Conservation (phyloP, 1,140 invertebrate genomes). For the Harpegnathos saltator region DNA sequence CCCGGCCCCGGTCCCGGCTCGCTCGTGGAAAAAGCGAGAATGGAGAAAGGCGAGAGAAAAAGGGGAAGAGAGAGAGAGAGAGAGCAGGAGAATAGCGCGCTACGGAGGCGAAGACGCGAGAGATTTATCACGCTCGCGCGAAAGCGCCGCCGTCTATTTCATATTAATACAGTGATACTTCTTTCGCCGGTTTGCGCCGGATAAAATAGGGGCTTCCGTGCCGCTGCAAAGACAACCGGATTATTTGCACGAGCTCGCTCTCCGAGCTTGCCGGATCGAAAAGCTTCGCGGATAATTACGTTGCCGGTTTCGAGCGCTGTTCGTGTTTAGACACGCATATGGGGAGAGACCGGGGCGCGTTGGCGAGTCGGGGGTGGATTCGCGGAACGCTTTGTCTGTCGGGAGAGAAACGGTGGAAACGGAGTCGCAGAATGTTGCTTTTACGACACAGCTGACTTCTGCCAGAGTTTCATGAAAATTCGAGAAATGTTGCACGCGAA, state of each 20-base stretch:
- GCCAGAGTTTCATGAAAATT: no score
- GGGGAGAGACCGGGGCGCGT: no score
- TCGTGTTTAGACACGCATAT: no score
- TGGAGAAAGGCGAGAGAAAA: conserved; percentile 48
- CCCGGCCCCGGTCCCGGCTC: conserved; percentile 22
- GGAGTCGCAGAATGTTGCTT: no score
- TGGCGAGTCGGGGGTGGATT: no score
- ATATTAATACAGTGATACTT: conserved; percentile 55
- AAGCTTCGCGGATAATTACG: not conserved
- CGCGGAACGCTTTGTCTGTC: no score
- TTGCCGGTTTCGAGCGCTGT: not conserved
- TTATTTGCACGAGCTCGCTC: conserved; percentile 3
- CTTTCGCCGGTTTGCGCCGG: conserved; percentile 7
- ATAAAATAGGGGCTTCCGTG: conserved; percentile 14
- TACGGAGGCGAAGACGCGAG: conserved; percentile 49
- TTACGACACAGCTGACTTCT: no score
- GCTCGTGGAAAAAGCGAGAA: conserved; percentile 51
- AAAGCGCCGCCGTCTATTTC: conserved; percentile 44
- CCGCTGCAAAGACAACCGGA: not conserved
- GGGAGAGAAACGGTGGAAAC: no score
- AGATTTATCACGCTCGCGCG: conserved; percentile 52
- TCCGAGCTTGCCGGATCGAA: not conserved
- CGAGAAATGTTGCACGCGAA: no score
- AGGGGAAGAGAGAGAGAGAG: conserved; percentile 36
- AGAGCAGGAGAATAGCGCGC: conserved; percentile 41